phyloP scores from a whole-genome alignment of 2,797 vertebrate species.

The Falco rusticolus region DNA sequence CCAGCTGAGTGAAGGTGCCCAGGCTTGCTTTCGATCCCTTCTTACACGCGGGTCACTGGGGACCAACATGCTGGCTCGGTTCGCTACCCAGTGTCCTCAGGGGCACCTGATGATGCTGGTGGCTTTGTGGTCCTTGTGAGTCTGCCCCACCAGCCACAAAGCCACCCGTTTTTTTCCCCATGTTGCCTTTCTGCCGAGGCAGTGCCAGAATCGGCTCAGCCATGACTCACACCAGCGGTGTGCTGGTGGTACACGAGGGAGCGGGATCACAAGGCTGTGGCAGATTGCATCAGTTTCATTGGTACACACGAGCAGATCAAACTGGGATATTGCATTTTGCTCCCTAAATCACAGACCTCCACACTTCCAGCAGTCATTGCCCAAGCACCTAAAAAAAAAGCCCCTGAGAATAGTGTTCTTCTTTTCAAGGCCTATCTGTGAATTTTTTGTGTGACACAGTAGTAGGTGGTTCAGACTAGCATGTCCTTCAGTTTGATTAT shows the following conservation, averaged over 20 bases:
- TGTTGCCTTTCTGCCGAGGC: not conserved
- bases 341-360: not conserved
- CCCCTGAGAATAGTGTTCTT: not conserved
- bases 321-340: not conserved
- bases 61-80: fast-evolving
- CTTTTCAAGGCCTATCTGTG: not conserved
- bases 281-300: not conserved
- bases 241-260: not conserved
- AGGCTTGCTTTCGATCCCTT: fast-evolving
- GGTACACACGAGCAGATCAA: not conserved
- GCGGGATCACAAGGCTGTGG: fast-evolving
- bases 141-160: not conserved
- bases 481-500: not conserved
- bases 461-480: not conserved
- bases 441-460: not conserved
- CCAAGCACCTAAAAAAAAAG: not conserved
- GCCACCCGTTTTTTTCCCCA: too few relatives aligned
- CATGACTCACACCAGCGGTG: not conserved
- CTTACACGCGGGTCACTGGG: fast-evolving
- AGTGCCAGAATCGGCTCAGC: not conserved
- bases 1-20: fast-evolving
- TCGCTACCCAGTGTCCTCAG: not conserved
- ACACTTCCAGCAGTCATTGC: too few relatives aligned
- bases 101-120: not conserved
- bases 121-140: not conserved